Base-by-base conservation (phyloP, 2,888 invertebrate species). In the Orchesella flavescens region DNA sequence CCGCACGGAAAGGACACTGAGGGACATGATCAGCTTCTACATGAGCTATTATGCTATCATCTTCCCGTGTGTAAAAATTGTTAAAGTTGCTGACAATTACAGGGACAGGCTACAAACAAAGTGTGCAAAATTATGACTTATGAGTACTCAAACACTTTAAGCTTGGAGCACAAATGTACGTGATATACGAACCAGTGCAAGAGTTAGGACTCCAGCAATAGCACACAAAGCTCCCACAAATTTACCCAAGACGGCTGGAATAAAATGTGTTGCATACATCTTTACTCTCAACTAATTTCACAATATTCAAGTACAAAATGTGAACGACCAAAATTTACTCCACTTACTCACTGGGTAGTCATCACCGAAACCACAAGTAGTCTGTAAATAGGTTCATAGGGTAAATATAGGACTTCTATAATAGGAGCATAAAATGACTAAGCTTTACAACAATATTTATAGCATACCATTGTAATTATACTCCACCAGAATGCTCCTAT, bases 1-100 rank as follows among this genome's bases (percentile, higher is more conserved):
- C 76, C 0, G 63, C 21, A 63, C 65, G 55, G 15, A 44, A 83
- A 1, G 83, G 83, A 23, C 83, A 83, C 44, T 83, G 83, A 44
- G 43, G 17, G 5, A 83, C 77, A 24, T 83, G 76, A 23, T 83
- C 72, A 17, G 59, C 65, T 77, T 61, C 68, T 46, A 23, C 24
- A 24, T 81, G 34, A n/a, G 65, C 49, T n/a, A 21, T 53, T 13
- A 71, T 55, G n/a, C 61, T 77, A 2, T 85, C 85, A 12, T 83
- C 84, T 23, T 87, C 87, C 21, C 84, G 77, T n/a, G 80, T 77
- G 66, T 87, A 87, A 63, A 86, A 88, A 24, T 73, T 77, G 66
- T 87, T 88, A 66, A 88, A 88, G 73, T 88, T 88, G 57, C 86
- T 85, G 19, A 87, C 87, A 53, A 87, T 86, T 12, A 87, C 85